Evolutionary conservation across 2,113 vertebrate species (phyloP), one percentile per base, ranked within the genome.

Genomic region (Corythaeola cristata): DNA sequence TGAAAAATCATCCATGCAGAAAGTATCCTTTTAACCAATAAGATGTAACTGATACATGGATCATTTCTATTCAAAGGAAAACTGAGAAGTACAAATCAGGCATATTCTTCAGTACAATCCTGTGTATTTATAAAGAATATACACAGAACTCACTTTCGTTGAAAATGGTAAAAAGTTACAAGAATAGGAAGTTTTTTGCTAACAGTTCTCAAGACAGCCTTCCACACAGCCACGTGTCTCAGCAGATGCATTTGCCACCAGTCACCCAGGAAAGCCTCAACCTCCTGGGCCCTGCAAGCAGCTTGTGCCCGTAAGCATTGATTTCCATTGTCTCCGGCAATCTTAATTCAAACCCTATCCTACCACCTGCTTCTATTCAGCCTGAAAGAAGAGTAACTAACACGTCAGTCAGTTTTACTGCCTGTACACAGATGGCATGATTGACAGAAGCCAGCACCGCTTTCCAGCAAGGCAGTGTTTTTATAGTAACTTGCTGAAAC

Each of bases 321-420:
- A 52, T n/a, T 91, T 82, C 74, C 52, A 33, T n/a, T 81, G 26
- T 56, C n/a, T 85, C 27, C 56, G 55, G 56, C 69, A 85, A 56
- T 27, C 47, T 55, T 52, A 66, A 75, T 56, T 69, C 1, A 0
- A 68, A n/a, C 30, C 11, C 3, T 0, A 8, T 44, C 4, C 62
- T 45, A 13, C 39, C 12, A 50, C 47, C 47, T 75, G n/a, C 67
- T 79, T 41, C 47, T 45, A 5, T 33, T 55, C 66, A 71, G 77
- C 39, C 64, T 60, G 37, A 68, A 84, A 75, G 44, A 73, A 66
- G 17, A 28, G 60, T 11, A 78, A 55, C 33, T 32, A 35, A 56
- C 6, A 11, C 12, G 8, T 9, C 23, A 9, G 28, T 26, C 60
- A 55, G 12, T 13, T 87, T 89, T 58, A 68, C 32, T 66, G 41